phyloP scores from a whole-genome alignment of 2,113 vertebrate species.

The Propithecus coquereli region DNA sequence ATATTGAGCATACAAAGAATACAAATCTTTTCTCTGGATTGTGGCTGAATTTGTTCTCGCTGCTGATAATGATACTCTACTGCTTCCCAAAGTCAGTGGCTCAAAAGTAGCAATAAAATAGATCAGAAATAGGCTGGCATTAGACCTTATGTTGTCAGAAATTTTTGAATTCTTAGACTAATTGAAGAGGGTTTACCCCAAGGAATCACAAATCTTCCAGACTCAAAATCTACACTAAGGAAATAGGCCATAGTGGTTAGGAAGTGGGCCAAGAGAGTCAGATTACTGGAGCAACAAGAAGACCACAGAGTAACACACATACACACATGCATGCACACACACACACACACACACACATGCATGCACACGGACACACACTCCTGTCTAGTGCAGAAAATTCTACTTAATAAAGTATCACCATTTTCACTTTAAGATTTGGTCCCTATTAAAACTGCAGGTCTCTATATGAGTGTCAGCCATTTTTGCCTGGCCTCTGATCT shows the following conservation, averaged over 20 bases:
- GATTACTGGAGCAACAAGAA: not conserved
- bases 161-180: constrained; percentile 12
- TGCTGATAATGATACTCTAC: not conserved
- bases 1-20: not conserved
- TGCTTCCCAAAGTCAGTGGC: not conserved
- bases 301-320: not conserved
- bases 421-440: constrained; percentile 17
- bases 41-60: not conserved
- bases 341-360: not conserved
- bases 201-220: not conserved
- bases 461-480: not conserved
- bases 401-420: not conserved
- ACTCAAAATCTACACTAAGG: not conserved
- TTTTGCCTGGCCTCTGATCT: not conserved
- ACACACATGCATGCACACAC: too few relatives aligned
- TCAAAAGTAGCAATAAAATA: not conserved
- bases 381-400: not conserved
- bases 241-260: not conserved
- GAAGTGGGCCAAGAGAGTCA: not conserved
- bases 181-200: not conserved
- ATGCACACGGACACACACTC: too few relatives aligned
- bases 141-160: not conserved
- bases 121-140: not conserved
- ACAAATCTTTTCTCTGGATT: not conserved
- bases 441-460: not conserved